phyloP scores from a whole-genome alignment of 2,113 vertebrate species.

The Pogona vitticeps region DNA sequence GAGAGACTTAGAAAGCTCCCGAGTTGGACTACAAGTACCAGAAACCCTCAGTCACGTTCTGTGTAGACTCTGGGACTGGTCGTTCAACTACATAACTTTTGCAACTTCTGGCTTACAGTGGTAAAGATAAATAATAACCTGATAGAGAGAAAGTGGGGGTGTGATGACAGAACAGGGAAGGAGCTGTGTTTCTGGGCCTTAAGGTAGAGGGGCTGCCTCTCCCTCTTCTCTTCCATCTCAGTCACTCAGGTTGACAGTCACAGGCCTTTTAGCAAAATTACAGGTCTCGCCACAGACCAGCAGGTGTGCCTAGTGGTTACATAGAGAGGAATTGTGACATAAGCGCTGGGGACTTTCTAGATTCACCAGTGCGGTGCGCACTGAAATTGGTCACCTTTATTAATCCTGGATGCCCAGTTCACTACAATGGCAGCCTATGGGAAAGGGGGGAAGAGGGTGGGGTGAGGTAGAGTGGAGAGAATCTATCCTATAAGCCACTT shows the following conservation, averaged over 20 bases:
- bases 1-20: too few relatives aligned
- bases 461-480: neutral
- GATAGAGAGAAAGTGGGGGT: neutral
- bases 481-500: neutral
- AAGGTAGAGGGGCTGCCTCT: slow-evolving; percentile 73
- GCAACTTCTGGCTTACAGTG: too few relatives aligned
- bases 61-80: too few relatives aligned
- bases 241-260: slow-evolving; percentile 76
- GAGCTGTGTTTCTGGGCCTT: slow-evolving; percentile 50
- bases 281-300: slow-evolving; percentile 45
- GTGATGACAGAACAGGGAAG: neutral
- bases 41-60: too few relatives aligned
- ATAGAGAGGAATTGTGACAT: neutral
- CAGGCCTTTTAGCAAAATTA: slow-evolving; percentile 28
- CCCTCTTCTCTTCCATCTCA: slow-evolving; percentile 70
- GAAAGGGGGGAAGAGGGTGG: neutral
- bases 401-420: slow-evolving; percentile 22
- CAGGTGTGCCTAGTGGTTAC: neutral
- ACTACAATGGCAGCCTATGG: slow-evolving; percentile 32
- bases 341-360: too few relatives aligned
- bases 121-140: too few relatives aligned
- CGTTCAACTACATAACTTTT: too few relatives aligned
- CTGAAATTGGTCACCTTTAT: neutral
- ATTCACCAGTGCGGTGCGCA: neutral
- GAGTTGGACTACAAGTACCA: too few relatives aligned